Base-by-base conservation (phyloP, 2,797 vertebrate species). In the Tiaroga cobitis region DNA sequence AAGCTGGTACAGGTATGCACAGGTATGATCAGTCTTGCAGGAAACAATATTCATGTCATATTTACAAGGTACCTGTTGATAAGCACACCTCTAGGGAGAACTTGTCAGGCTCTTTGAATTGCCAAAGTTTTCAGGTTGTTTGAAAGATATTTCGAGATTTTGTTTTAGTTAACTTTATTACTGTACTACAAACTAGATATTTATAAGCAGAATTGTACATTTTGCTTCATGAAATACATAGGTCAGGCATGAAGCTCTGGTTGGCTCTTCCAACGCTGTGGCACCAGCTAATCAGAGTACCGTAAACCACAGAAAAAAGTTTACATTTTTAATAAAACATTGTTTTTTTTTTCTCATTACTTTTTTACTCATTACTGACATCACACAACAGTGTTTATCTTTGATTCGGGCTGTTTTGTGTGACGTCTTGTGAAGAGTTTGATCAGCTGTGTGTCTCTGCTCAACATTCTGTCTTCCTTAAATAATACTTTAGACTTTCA, bases 401-500 rank as follows among this genome's bases (percentile, higher is more conserved):
- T 74, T 63, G 49, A 73, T 46, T 61, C 26, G n/a, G 46, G 29
- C 26, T 46, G 18, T 73, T 61, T 29, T 59, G 51, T 73, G 7
- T 26, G 69, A 83, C 21, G n/a, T 69, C 32, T 24, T 37, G 10
- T 54, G 34, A 70, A 54, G 32, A 32, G 49, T 59, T 84, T 84
- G 37, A 84, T 41, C 56, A n/a, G 56, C n/a, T 82, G 34, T 73
- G n/a, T 54, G 13, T 67, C 46, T 68, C 10, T 76, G 43, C 69
- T 54, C 61, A 54, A 34, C 72, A 49, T 37, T 76, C 18, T 54
- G 32, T 49, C 82, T 77, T 56, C 10, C 16, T 67, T 19, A 68
- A 78, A 84, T 9, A 46, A 46, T 84, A 34, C 63, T 77, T 63
- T 34, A 56, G 46, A 21, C 63, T 67, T 84, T 84, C 63, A 68